phyloP scores from a whole-genome alignment of 2,113 vertebrate genomes.

The Edolisoma coerulescens region DNA sequence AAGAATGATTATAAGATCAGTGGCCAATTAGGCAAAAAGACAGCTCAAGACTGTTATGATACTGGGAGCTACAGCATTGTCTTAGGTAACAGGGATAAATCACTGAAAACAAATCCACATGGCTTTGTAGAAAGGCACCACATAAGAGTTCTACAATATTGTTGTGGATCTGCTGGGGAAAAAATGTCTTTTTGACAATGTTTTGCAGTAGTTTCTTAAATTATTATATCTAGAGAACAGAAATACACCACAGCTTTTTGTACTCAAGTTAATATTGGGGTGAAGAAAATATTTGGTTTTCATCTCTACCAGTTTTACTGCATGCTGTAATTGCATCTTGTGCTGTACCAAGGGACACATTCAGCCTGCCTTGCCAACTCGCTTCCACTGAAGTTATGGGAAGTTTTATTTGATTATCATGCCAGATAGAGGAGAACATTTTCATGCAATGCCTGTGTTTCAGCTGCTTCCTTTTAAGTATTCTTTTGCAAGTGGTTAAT shows the following conservation, averaged over 20 bases:
- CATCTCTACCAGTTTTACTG: neutral
- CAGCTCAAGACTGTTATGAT: constrained; percentile 6
- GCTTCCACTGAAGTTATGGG: neutral
- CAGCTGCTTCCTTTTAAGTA: neutral
- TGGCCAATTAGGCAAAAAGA: constrained; percentile 43
- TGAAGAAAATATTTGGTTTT: constrained; percentile 7
- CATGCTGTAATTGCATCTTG: neutral
- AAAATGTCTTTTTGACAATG: neutral
- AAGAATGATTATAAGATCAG: constrained; percentile 33
- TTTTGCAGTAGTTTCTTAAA: neutral
- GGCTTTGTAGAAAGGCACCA: neutral
- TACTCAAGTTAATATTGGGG: neutral
- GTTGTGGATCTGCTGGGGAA: neutral
- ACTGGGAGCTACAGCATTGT: neutral
- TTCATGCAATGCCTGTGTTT: neutral
- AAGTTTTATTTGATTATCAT: neutral
- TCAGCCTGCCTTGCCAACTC: neutral
- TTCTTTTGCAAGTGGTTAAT: neutral
- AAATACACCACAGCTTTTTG: neutral
- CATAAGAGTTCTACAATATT: neutral
- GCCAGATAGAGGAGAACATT: neutral
- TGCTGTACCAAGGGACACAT: neutral
- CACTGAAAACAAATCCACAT: neutral
- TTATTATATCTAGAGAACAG: neutral
- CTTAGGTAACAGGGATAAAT: neutral